phyloP scores from a whole-genome alignment of 2,888 invertebrate species.

The Helobdella robusta region DNA sequence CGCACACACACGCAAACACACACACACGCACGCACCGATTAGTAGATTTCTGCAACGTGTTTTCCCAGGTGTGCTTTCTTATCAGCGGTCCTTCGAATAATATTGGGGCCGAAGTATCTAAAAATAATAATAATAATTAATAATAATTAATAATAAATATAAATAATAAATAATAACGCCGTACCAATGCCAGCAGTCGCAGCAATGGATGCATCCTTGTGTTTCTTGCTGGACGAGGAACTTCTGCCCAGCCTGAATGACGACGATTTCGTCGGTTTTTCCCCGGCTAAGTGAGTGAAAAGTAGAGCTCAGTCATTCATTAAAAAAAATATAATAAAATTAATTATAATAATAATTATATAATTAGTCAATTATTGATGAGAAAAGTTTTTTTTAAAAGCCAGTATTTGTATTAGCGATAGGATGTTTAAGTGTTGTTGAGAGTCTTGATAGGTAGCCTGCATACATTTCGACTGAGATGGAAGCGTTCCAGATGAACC shows the following conservation, averaged over 20 bases:
- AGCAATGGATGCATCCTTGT: too few relatives aligned
- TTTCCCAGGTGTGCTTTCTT: constrained; percentile 95
- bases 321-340: background rate
- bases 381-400: too few relatives aligned
- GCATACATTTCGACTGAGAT: too few relatives aligned
- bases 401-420: too few relatives aligned
- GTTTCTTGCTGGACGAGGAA: constrained; percentile 9
- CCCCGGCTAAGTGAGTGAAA: background rate
- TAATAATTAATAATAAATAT: too few relatives aligned
- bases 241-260: constrained; percentile 13
- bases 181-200: too few relatives aligned
- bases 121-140: too few relatives aligned
- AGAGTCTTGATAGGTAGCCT: too few relatives aligned
- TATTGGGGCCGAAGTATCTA: too few relatives aligned
- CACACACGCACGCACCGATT: constrained; percentile 59
- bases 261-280: constrained; percentile 2
- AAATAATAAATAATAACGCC: too few relatives aligned
- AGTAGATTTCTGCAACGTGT: constrained; percentile 81
- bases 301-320: background rate
- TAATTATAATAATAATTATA: background rate
- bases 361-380: background rate
- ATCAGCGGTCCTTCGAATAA: constrained; percentile 69
- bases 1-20: background rate
- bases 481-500: too few relatives aligned
- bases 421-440: too few relatives aligned